Evolutionary conservation across 2,888 invertebrate genomes (phyloP), one percentile per base, ranked within the genome.

Genomic region (Crematogaster levior): DNA sequence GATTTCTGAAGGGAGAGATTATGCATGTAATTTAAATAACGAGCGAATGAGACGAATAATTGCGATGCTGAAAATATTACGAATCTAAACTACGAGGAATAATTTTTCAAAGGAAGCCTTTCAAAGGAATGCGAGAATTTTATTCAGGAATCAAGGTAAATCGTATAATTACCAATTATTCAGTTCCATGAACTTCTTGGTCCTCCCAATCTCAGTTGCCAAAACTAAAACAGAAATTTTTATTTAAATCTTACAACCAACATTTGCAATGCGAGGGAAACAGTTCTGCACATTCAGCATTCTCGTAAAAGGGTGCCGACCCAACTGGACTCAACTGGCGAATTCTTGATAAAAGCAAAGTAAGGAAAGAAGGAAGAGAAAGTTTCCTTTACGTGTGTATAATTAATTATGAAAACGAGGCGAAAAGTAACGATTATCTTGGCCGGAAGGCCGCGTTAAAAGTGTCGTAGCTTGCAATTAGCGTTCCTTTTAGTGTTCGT

Each of bases 391-490:
- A 43, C 79, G 65, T 77, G 65, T 58, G 53, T 37, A n/a, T 56
- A 79, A 79, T 81, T 81, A 81, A 79, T 56, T 77, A 68, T 24
- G 24, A 77, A 70, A 68, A 70, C 77, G 56, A 70, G 70, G 43
- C 70, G 43, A 43, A 43, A 43, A 68, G 24, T 70, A 43, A 56
- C 56, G 40, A 77, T 77, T 53, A 56, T 37, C 56, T 30, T 10
- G 40, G 5, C 30, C 53, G 77, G 37, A 51, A 40, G 27, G 18
- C 9, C 48, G 30, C 46, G 43, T 86, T 74, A 77, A 86, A 88
- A 56, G 43, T 65, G 30, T 85, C 83, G 63, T 65, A 68, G 77
- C 65, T 61, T 48, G 65, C 83, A 81, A 86, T 84, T 86, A 81
- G 65, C 79, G 21, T 53, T 65, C 72, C 83, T 84, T 85, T 85